A percentile compares a stretch with the other conserved stretches of the same genome.
phyloP scores from a whole-genome alignment of 2,888 invertebrate species.

The Nymphalis c-album region DNA sequence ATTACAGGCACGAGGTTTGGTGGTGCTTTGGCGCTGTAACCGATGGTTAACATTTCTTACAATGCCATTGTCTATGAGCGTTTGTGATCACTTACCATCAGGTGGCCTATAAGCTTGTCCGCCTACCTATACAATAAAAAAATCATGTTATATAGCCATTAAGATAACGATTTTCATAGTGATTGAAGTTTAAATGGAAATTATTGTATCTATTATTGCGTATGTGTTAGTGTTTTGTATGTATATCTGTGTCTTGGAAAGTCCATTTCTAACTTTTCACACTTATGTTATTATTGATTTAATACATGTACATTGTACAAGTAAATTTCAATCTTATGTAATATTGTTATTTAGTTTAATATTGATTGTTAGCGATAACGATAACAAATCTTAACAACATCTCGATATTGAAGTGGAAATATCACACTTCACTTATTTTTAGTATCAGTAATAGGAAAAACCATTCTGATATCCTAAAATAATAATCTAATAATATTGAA shows the following conservation, averaged over 20 bases:
- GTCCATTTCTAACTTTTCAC: neutral
- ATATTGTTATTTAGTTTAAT: neutral
- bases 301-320: neutral
- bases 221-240: neutral
- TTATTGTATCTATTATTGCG: neutral
- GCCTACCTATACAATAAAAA: no score
- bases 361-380: neutral
- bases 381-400: neutral
- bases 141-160: neutral
- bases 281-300: neutral
- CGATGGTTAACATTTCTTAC: no score
- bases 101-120: no score
- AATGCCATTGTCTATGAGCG: no score
- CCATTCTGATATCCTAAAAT: neutral
- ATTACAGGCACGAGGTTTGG: no score
- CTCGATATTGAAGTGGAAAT: conserved; percentile 2
- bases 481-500: neutral
- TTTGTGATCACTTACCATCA: no score
- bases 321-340: neutral
- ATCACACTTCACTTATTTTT: conserved; percentile 5
- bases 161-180: neutral
- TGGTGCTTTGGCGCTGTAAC: no score
- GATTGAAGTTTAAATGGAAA: neutral
- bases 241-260: neutral
- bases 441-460: neutral